Evolutionary conservation across 2,113 vertebrate species (phyloP).

Genomic region (Gobius niger): DNA sequence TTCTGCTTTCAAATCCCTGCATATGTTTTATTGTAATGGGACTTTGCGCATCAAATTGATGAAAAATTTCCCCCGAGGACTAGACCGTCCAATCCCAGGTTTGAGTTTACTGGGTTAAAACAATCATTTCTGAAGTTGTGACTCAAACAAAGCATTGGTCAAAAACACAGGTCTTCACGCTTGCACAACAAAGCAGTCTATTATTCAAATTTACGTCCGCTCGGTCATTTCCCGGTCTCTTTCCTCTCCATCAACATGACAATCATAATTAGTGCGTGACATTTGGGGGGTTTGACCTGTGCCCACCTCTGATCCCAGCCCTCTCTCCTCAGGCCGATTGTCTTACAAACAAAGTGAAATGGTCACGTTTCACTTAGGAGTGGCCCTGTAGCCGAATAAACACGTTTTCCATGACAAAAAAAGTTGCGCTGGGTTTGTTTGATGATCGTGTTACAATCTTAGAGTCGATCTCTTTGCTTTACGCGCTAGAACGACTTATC

Average conservation of each 20-base stretch:
- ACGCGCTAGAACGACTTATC: too few species aligned
- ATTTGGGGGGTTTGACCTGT: conserved; percentile 62
- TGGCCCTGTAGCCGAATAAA: too few species aligned
- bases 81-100: too few species aligned
- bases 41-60: too few species aligned
- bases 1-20: too few species aligned
- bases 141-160: background rate
- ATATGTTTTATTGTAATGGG: too few species aligned
- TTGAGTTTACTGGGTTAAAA: too few species aligned
- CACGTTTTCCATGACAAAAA: background rate
- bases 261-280: conserved; percentile 71
- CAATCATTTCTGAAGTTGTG: too few species aligned
- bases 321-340: conserved; percentile 30
- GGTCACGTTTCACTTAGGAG: conserved; percentile 16
- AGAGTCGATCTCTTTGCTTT: too few species aligned
- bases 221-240: conserved; percentile 60
- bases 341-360: conserved; percentile 9
- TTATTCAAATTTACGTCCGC: conserved; percentile 57
- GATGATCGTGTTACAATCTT: background rate
- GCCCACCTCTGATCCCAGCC: conserved; percentile 47
- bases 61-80: too few species aligned
- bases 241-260: conserved; percentile 70
- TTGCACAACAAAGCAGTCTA: conserved; percentile 9
- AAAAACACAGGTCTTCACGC: background rate
- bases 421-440: background rate